Percentiles rank a stretch among this genome's conserved stretches.
phyloP scores from a whole-genome alignment of 2,113 vertebrate genomes.

The Myiozetetes cayanensis region DNA sequence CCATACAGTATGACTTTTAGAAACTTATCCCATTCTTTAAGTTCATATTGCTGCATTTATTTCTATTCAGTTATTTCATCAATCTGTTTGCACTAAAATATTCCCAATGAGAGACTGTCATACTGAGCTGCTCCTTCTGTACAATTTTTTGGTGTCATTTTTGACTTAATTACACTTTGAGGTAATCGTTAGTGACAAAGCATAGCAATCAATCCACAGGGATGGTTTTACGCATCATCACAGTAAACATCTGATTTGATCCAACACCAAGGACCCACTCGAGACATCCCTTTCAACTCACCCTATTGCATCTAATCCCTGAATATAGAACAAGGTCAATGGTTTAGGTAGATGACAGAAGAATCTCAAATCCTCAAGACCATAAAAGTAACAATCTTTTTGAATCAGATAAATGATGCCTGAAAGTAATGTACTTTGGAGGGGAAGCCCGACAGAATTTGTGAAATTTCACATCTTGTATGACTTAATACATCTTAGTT shows the following conservation, averaged over 20 bases:
- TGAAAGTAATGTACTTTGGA: not conserved
- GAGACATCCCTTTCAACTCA: not conserved
- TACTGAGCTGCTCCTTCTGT: not conserved
- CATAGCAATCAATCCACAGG: not conserved
- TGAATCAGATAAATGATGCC: not conserved
- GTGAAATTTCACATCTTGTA: not conserved
- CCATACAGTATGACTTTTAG: not conserved
- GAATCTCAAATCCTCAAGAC: not conserved
- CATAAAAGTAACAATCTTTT: not conserved
- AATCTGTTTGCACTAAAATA: not conserved
- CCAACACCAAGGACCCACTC: not conserved
- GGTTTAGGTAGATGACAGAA: not conserved
- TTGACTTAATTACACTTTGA: not conserved
- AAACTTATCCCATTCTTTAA: not conserved
- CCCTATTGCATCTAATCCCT: not conserved
- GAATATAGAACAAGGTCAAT: not conserved
- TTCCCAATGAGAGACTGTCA: not conserved
- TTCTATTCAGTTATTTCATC: not conserved
- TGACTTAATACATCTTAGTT: not conserved
- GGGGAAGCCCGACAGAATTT: not conserved
- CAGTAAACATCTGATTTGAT: not conserved
- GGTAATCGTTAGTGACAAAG: not conserved
- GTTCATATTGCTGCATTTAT: not conserved
- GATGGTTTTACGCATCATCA: not conserved
- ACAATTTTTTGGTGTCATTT: not conserved